Evolutionary conservation across 1,140 invertebrate species (phyloP), one percentile per base, ranked within the genome.

Genomic region (Bombus soroeensis): DNA sequence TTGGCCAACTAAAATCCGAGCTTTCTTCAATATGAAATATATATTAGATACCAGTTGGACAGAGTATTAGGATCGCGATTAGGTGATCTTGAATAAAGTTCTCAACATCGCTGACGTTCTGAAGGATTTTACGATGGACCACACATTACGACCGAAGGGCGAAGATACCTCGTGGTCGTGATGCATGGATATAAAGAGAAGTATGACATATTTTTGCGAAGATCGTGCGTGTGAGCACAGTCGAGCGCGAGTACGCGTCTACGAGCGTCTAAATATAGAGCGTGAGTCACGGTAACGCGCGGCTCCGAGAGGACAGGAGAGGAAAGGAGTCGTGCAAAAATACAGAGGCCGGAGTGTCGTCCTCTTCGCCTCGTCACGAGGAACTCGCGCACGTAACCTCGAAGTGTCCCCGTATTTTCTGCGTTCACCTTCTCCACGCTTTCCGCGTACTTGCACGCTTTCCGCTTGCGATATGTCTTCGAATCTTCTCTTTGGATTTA

Each of bases 161-260:
- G 88, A 92, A 85, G 87, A 68, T 79, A 89, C 81, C 83, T 59
- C 86, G 82, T 82, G 57, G 89, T 91, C 88, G 83, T 83, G 66
- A 75, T 71, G 86, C 68, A 78, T 59, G 78, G 83, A 87, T 90
- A 89, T 88, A 83, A 90, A 91, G 90, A 89, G 75, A 77, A 88
- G 87, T 86, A 89, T 89, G 93, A 93, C 93, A 93, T 94, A 94
- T 94, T 94, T 94, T 94, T 94, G 92, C 92, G 87, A 81, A 91
- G 82, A 85, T 79, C 80, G 28, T 39, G 53, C 57, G 78, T 81
- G 83, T 53, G 89, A 57, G 66, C 75, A 75, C 53, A 84, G 68
- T 39, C 62, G 41, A 47, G 64, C 85, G 86, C 82, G 89, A 83
- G 84, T 86, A 81, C 89, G 87, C 89, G 89, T 88, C 89, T 88